These are phyloP conservation scores for Rhinichthys osculus DNA, from an alignment of 2,797 vertebrate genomes.

Conservation along the genomic window DNA sequence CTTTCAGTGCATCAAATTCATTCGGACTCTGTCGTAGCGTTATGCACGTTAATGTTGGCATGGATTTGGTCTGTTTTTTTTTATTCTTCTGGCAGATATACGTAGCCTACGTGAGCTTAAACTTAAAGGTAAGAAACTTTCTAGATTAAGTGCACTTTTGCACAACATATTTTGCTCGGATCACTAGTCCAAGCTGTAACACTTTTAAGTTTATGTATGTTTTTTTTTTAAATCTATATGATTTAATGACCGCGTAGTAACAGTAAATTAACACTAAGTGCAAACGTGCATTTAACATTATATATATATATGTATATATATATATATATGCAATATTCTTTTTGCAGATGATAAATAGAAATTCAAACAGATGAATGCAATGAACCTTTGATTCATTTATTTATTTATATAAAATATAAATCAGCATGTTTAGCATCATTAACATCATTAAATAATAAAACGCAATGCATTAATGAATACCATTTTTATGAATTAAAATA, in stretches of 20 bases:
- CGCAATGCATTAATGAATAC: not conserved
- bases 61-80: slow-evolving; percentile 17
- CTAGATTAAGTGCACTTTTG: not conserved
- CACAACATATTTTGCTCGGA: not conserved
- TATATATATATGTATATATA: too few relatives aligned
- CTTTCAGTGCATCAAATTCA: not conserved
- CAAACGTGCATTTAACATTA: not conserved
- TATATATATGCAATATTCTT: not conserved
- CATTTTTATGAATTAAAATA: not conserved
- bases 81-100: not conserved
- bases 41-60: not conserved
- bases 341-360: not conserved
- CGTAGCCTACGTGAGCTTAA: not conserved
- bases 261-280: not conserved
- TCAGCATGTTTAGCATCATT: not conserved
- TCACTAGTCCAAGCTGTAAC: not conserved
- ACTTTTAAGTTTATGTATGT: not conserved
- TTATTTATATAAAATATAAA: not conserved
- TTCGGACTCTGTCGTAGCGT: not conserved
- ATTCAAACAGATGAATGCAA: not conserved
- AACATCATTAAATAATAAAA: not conserved
- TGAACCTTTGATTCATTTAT: not conserved
- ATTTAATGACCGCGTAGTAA: not conserved
- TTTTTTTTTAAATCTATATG: not conserved
- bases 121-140: slow-evolving; percentile 19